A percentile compares a stretch with the other conserved stretches of the same genome.
These are phyloP conservation scores for Leuciscus idus DNA, from an alignment of 2,113 vertebrate genomes.

Conservation along the genomic window DNA sequence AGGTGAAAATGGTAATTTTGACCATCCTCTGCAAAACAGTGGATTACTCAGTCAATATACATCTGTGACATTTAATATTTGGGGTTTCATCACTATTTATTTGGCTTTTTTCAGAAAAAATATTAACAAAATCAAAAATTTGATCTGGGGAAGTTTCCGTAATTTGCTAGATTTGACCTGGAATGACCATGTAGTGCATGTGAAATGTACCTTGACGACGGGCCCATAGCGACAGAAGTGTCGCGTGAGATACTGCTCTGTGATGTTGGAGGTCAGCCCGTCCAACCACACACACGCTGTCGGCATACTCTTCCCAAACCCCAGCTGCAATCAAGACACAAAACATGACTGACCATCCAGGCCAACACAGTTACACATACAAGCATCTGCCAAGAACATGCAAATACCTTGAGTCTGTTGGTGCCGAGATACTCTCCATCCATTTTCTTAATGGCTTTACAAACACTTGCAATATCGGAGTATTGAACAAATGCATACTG, in stretches of 20 bases:
- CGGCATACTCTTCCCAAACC: constrained; percentile 99
- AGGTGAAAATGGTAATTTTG: too few relatives aligned
- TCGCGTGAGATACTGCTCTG: constrained; percentile 95
- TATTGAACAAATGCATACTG: constrained; percentile 98
- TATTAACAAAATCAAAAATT: too few relatives aligned
- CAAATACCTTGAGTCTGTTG: constrained; percentile 92
- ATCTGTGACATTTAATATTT: too few relatives aligned
- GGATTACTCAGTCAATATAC: too few relatives aligned
- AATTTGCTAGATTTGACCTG: too few relatives aligned
- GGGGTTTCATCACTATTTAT: too few relatives aligned
- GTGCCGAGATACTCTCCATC: constrained; percentile 97
- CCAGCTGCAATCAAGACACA: constrained; percentile 81
- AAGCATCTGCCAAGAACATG: background rate
- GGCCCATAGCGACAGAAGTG: constrained; percentile 97
- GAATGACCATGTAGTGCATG: too few relatives aligned
- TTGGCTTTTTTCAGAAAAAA: too few relatives aligned
- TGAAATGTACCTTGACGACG: constrained; percentile 86
- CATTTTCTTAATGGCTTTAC: constrained; percentile 99
- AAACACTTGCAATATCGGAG: constrained; percentile 96
- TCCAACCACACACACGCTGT: constrained; percentile 98
- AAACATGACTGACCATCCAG: background rate
- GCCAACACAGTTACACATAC: background rate
- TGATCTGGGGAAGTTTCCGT: too few relatives aligned
- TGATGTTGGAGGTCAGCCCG: constrained; percentile 92
- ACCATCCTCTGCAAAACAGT: too few relatives aligned